Evolutionary conservation across 2,797 vertebrate species (phyloP), one percentile per base, ranked within the genome.

Genomic region (Columba guinea): DNA sequence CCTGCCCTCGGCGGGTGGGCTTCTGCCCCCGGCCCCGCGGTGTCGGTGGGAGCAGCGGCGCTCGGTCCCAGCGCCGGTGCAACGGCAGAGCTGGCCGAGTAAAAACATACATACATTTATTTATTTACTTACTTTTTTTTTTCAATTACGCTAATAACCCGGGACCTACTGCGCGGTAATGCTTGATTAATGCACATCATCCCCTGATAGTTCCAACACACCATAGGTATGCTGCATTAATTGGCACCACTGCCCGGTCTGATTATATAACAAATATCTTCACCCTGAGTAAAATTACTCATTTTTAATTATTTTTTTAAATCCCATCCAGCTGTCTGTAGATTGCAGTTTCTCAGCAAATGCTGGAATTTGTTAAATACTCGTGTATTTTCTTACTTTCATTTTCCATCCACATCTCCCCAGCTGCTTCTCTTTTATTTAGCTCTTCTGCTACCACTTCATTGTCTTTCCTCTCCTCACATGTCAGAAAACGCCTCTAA

Each of bases 171-270:
- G 52, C 19, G 20, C 22, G 13, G 48, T 21, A 13, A 6, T 30
- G 32, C 27, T 13, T 5, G 35, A 26, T 65, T 18, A 24, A 26
- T 3, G 13, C 1, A 1, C 60, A 0, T 5, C 53, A 4, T 49
- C 16, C 51, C 41, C 48, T 3, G 41, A 6, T 11, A 10, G 15
- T 19, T 17, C 39, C 12, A 7, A 8, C 14, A 7, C 32, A 3
- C 41, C 44, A 1, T 9, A 9, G 84, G 58, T 9, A 52, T 13
- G 68, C 46, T 32, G 60, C 52, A 2, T 27, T 24, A 39, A 22
- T 24, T 20, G 56, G 44, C n/a, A 37, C 39, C 1, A 9, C 59
- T n/a, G 3, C 59, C 35, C 18, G 5, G 2, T 4, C 56, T 13
- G 32, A 3, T 30, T 52, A 21, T 9, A 1, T 8, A 49, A 62